Conservation (phyloP, 2,797 vertebrate species). For the Neoniphon sammara region DNA sequence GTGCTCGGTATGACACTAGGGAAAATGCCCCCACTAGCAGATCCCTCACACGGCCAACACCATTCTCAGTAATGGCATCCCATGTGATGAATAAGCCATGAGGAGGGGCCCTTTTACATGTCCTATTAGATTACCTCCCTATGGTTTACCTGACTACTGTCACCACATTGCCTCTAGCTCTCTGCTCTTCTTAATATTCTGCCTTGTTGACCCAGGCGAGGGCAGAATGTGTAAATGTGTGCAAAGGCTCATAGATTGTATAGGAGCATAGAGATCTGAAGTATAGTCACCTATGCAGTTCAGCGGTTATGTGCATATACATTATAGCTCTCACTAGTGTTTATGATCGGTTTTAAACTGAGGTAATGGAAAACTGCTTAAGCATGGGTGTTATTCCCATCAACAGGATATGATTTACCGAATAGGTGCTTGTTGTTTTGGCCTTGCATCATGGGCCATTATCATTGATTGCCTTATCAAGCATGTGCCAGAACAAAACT, state of each 20-base stretch:
- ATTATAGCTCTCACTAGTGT: conserved; percentile 15
- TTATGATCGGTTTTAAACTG: conserved; percentile 20
- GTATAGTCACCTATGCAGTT: conserved; percentile 31
- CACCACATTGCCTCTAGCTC: conserved; percentile 61
- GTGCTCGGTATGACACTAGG: conserved; percentile 69
- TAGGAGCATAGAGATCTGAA: conserved; percentile 26
- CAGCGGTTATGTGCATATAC: conserved; percentile 10
- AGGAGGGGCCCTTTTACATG: conserved; percentile 80
- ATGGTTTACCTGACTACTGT: conserved; percentile 75
- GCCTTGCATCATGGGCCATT: conserved; percentile 5
- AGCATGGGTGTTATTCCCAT: not conserved
- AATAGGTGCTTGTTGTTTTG: conserved; percentile 5
- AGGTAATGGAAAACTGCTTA: conserved; percentile 7
- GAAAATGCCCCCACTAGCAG: conserved; percentile 76
- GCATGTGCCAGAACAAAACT: conserved; percentile 21
- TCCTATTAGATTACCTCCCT: conserved; percentile 79
- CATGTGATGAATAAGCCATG: conserved; percentile 84
- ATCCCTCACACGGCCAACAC: conserved; percentile 67
- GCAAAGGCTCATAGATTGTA: conserved; percentile 44
- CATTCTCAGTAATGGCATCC: conserved; percentile 81
- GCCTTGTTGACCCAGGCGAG: conserved; percentile 48
- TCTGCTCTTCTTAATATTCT: conserved; percentile 53
- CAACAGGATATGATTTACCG: conserved; percentile 8
- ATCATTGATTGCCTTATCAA: conserved; percentile 1
- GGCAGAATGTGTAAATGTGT: conserved; percentile 47